Evolutionary conservation across 2,888 invertebrate genomes (phyloP).

Genomic region (Eristalis arbustorum): DNA sequence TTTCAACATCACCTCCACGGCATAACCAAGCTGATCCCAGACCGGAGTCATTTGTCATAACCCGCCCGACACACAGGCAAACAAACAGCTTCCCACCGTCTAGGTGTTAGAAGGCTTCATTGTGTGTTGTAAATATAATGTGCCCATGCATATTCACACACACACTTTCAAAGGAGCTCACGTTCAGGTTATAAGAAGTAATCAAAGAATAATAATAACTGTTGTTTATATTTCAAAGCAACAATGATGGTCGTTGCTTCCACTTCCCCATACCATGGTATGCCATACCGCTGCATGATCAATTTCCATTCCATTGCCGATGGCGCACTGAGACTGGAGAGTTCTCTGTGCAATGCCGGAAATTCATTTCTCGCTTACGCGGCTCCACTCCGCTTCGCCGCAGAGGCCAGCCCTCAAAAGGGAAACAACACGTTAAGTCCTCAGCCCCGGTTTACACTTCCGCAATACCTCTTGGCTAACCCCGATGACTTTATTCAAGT

Average conservation of each 20-base stretch:
- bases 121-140: conserved; percentile 17
- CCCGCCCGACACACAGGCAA: not conserved
- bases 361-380: conserved; percentile 49
- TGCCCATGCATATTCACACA: not conserved
- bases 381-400: conserved; percentile 5
- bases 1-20: conserved; percentile 20
- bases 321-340: not conserved
- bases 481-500: not conserved
- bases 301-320: conserved; percentile 30
- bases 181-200: conserved; percentile 28
- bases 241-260: conserved; percentile 12
- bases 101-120: conserved; percentile 38
- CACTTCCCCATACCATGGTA: conserved; percentile 59
- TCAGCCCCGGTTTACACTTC: conserved; percentile 29
- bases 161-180: conserved; percentile 1
- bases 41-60: conserved; percentile 48
- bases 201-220: conserved; percentile 61
- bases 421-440: not conserved
- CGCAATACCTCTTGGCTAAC: conserved; percentile 5
- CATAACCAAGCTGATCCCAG: conserved; percentile 1
- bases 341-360: conserved; percentile 48
- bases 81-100: not conserved
- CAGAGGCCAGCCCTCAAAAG: not conserved
- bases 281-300: conserved; percentile 53
- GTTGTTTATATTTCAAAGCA: conserved; percentile 17